These are phyloP conservation scores for Lithobates sylvaticus DNA, from an alignment of 2,797 vertebrate genomes.

Conservation along the genomic window DNA sequence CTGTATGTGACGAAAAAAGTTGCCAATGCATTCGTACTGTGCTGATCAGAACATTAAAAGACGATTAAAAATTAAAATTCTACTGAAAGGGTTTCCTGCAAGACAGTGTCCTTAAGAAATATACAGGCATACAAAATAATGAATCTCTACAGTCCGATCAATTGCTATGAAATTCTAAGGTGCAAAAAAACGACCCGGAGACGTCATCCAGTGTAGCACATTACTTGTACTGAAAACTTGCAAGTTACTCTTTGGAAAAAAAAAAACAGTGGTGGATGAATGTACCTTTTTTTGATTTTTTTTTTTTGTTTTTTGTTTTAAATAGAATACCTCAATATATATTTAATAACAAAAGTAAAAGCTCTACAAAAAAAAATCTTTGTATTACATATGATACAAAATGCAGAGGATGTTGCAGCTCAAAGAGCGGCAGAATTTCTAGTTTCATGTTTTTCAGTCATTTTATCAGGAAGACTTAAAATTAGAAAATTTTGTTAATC, in stretches of 20 bases:
- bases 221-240: slow-evolving; percentile 79
- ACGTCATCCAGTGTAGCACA: slow-evolving; percentile 78
- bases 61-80: slow-evolving; percentile 59
- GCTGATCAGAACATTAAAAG: slow-evolving; percentile 59
- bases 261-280: slow-evolving; percentile 77
- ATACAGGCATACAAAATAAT: slow-evolving; percentile 73
- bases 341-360: slow-evolving; percentile 88
- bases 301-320: slow-evolving; percentile 69
- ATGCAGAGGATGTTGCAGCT: slow-evolving; percentile 81
- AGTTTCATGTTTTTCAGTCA: slow-evolving; percentile 78
- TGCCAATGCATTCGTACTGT: slow-evolving; percentile 37
- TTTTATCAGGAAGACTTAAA: slow-evolving; percentile 91
- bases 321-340: slow-evolving; percentile 81
- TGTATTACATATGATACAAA: slow-evolving; percentile 88
- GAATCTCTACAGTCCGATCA: slow-evolving; percentile 71
- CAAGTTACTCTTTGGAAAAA: slow-evolving; percentile 78
- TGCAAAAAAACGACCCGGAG: slow-evolving; percentile 71
- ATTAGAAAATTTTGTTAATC: slow-evolving; percentile 77
- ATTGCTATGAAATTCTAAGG: slow-evolving; percentile 74
- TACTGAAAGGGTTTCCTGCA: slow-evolving; percentile 67
- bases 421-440: slow-evolving; percentile 74
- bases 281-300: slow-evolving; percentile 66
- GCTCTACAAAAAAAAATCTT: slow-evolving; percentile 86
- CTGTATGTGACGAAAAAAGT: slow-evolving; percentile 61
- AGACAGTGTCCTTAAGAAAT: slow-evolving; percentile 66